Base-by-base conservation (phyloP, 2,113 vertebrate species). In the Oplegnathus fasciatus region DNA sequence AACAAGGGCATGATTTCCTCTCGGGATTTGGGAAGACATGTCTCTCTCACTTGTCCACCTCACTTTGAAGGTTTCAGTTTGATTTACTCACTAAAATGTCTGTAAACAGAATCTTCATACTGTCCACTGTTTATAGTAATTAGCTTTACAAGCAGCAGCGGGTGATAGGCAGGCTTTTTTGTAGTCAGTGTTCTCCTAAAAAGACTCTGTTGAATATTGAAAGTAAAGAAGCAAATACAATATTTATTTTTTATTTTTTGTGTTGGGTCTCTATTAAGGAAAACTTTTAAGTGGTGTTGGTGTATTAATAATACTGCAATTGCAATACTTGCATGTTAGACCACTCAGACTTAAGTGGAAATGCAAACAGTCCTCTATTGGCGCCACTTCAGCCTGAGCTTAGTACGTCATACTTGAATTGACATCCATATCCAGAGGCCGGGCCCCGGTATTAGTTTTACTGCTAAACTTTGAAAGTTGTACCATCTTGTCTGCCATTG, bases 401-500 rank as follows among this genome's bases (percentile, higher is more conserved):
- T 26, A n/a, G 13, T 24, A 30, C 3, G 3, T 61, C 4, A 17
- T 15, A 34, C n/a, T n/a, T 50, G 5, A 42, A 14, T 61, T 34
- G 6, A 11, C 5, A 28, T 70, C 17, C 6, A 52, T 42, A 71
- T 46, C 8, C 50, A 40, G 8, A 58, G 30, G 48, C 10, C 48
- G 26, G n/a, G 22, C 28, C 28, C 57, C 15, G 20, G 22, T 17
- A 57, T 64, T 64, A 62, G 57, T 58, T 81, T 69, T 7, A 32
- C 37, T 32, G 54, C 55, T 11, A 24, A 64, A 69, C 67, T 64
- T 24, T 44, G 32, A 57, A 64, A 78, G 42, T 46, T 48, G 22
- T 17, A 50, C 24, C 22, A 48, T 75, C 42, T 70, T 72, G 32
- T 57, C 79, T 69, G 79, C 62, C 65, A 50, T 71, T 80, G 64